A percentile compares a stretch with the other conserved stretches of the same genome.
These are phyloP conservation scores for Schizothorax lantsangensis DNA, from an alignment of 2,797 vertebrate genomes.

Conservation along the genomic window DNA sequence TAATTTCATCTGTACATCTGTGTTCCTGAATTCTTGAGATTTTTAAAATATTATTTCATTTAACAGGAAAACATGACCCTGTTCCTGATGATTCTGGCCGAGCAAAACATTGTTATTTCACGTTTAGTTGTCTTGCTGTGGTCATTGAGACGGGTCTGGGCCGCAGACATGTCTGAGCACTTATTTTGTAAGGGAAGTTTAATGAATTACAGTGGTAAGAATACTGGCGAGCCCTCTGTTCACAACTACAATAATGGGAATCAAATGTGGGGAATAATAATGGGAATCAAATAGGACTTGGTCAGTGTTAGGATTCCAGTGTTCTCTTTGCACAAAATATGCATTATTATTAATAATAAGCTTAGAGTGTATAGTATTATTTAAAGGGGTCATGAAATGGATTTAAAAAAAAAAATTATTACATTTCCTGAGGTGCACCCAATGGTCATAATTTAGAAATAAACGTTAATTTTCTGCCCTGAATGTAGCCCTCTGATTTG, in stretches of 20 bases:
- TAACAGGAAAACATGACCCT: constrained; percentile 78
- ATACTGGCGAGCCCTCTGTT: constrained; percentile 31
- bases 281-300: constrained; percentile 41
- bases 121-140: constrained; percentile 57
- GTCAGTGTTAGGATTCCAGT: neutral
- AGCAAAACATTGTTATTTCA: constrained; percentile 67
- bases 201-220: constrained; percentile 57
- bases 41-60: constrained; percentile 80
- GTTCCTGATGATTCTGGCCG: constrained; percentile 66
- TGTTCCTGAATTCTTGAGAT: constrained; percentile 87
- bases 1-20: constrained; percentile 83
- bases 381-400: neutral
- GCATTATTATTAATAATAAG: constrained; percentile 1
- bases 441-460: neutral
- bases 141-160: constrained; percentile 43
- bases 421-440: neutral
- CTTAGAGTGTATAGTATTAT: neutral
- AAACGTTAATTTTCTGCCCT: neutral
- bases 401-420: neutral
- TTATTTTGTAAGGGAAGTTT: constrained; percentile 57
- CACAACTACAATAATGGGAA: constrained; percentile 32
- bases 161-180: constrained; percentile 57
- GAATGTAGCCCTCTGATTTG: neutral
- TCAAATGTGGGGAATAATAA: constrained; percentile 41
- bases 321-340: constrained; percentile 22